A percentile compares a stretch with the other conserved stretches of the same genome.
phyloP scores from a whole-genome alignment of 2,113 vertebrate species.

The Aegotheles bennettii region DNA sequence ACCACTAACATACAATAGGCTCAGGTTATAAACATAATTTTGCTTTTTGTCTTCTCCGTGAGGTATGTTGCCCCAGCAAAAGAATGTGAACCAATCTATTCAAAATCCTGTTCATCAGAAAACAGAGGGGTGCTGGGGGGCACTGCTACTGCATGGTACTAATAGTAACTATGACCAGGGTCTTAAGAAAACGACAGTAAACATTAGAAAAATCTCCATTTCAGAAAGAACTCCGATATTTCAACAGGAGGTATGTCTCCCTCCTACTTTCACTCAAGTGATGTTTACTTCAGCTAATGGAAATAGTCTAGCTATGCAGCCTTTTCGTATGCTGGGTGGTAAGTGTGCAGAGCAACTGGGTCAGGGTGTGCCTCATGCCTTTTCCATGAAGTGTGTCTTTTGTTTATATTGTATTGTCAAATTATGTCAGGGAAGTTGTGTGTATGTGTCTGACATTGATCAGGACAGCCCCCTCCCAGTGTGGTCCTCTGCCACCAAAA shows the following conservation, averaged over 20 bases:
- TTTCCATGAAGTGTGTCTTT: conserved; percentile 14
- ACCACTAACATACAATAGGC: background rate
- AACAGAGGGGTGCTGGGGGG: background rate
- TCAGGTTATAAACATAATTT: background rate
- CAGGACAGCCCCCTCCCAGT: background rate
- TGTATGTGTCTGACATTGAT: background rate
- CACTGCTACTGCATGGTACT: background rate
- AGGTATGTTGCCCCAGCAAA: background rate
- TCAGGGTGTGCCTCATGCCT: conserved; percentile 42
- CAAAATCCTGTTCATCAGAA: background rate
- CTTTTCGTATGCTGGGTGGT: background rate
- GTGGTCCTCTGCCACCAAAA: background rate
- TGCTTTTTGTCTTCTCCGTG: background rate
- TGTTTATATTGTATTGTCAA: background rate
- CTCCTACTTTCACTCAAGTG: background rate
- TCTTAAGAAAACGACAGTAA: background rate
- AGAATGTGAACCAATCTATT: background rate
- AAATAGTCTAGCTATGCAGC: background rate
- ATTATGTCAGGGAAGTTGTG: conserved; percentile 1
- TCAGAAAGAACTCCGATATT: background rate
- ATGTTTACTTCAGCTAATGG: conserved; percentile 43
- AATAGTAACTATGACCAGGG: background rate
- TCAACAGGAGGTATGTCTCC: background rate
- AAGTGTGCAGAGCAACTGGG: background rate
- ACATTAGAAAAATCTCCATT: background rate